These are phyloP conservation scores for Nephotettix cincticeps DNA, from an alignment of 1,140 invertebrate species.

Conservation along the genomic window DNA sequence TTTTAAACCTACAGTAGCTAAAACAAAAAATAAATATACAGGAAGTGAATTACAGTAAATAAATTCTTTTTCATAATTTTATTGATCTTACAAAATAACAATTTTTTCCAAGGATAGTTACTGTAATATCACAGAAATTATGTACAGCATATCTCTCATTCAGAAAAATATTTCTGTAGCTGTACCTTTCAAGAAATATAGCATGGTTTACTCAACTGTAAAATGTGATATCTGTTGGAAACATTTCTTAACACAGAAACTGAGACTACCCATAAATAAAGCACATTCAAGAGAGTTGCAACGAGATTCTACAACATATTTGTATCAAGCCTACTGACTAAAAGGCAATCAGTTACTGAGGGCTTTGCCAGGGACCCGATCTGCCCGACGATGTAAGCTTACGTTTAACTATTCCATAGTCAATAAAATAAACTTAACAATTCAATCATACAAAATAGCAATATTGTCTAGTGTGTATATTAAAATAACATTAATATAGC, in stretches of 20 bases:
- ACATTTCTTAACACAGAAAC: background rate
- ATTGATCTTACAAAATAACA: conserved; percentile 16
- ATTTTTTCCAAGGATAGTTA: background rate
- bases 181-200: background rate
- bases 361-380: background rate
- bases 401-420: background rate
- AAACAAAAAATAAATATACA: too few relatives aligned
- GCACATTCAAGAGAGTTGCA: background rate
- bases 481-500: background rate
- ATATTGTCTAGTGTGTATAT: conserved; percentile 5
- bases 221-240: background rate
- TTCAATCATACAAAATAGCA: conserved; percentile 5
- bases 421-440: background rate
- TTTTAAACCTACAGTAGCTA: too few relatives aligned
- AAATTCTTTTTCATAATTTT: too few relatives aligned
- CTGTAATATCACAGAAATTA: conserved; percentile 21
- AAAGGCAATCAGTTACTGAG: background rate
- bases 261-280: background rate
- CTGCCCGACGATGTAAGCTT: background rate
- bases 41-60: too few relatives aligned
- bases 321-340: background rate
- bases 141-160: conserved; percentile 6
- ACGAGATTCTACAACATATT: background rate
- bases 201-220: background rate
- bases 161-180: background rate